Base-by-base conservation (phyloP, 2,888 invertebrate genomes). In the Arge pagana region DNA sequence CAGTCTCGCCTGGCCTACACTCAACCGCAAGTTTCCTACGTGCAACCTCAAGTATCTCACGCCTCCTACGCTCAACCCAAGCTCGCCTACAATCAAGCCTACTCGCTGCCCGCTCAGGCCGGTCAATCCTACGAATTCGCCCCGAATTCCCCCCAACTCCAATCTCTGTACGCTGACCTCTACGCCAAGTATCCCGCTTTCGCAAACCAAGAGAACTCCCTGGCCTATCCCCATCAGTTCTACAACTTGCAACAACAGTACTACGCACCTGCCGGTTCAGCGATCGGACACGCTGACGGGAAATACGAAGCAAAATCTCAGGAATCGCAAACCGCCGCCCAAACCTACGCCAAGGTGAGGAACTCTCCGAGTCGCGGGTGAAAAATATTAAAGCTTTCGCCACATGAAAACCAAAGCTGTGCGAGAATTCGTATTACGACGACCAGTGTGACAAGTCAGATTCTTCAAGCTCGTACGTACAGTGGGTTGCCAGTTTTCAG, bases 181-280 rank as follows among this genome's bases (percentile, higher is more conserved):
- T 62, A 64, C 51, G 39, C 61, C 19, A 66, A 57, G 36, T 39
- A 63, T 24, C 63, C 68, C 19, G 52, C 63, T 45, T 69, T 68
- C 52, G 57, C 62, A 16, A n/a, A n/a, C n/a, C 71, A 71, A 48
- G 70, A 67, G 49, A 71, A 72, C 53, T 57, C 58, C 8, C 41
- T 66, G 54, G 15, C 13, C 7, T 61, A 63, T 35, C 62, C 55
- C 18, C 62, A 59, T 42, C 64, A 64, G 11, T 63, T 61, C 52
- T 53, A 43, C 39, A 48, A 51, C 3, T 60, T 63, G 49, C 56
- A 50, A 19, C 40, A 53, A 45, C 66, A 64, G 48, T 23, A 55
- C 40, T 65, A 68, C 48, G 35, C 62, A 31, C 49, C 63, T 4
- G 33, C 62, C n/a, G n/a, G n/a, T 5, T 43, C 57, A 39, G 28